Conservation (phyloP, 2,888 invertebrate genomes). For the Uropetala carovei region DNA sequence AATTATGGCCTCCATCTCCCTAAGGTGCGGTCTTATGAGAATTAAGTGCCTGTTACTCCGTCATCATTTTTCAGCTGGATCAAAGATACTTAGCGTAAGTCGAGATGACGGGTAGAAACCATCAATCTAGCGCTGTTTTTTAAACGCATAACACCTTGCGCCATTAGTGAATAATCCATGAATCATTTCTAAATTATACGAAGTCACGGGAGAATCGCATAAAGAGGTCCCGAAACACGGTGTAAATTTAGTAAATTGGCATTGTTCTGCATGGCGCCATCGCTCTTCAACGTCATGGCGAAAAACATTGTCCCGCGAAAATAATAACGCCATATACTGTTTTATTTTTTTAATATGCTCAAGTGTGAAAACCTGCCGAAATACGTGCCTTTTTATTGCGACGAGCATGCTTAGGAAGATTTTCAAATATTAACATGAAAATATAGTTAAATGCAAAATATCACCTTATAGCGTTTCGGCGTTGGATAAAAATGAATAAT, state of each 20-base stretch:
- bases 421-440: too few species aligned
- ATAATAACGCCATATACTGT: too few species aligned
- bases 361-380: too few species aligned
- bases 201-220: constrained; percentile 31
- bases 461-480: too few species aligned
- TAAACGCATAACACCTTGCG: neutral
- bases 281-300: neutral
- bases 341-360: too few species aligned
- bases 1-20: constrained; percentile 33
- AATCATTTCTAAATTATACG: constrained; percentile 52
- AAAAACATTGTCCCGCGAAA: neutral
- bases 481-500: too few species aligned
- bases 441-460: too few species aligned
- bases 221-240: neutral
- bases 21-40: constrained; percentile 26
- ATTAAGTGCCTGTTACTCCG: constrained; percentile 17
- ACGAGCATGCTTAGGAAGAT: too few species aligned
- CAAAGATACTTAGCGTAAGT: constrained; percentile 55
- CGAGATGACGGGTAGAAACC: constrained; percentile 42
- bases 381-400: too few species aligned
- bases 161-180: constrained; percentile 53
- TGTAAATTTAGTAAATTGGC: neutral
- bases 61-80: constrained; percentile 40
- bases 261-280: neutral
- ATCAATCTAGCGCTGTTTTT: constrained; percentile 25